A percentile compares a stretch with the other conserved stretches of the same genome.
Evolutionary conservation across 2,113 vertebrate species (phyloP).

Genomic region (Andinoacara biseriatus): DNA sequence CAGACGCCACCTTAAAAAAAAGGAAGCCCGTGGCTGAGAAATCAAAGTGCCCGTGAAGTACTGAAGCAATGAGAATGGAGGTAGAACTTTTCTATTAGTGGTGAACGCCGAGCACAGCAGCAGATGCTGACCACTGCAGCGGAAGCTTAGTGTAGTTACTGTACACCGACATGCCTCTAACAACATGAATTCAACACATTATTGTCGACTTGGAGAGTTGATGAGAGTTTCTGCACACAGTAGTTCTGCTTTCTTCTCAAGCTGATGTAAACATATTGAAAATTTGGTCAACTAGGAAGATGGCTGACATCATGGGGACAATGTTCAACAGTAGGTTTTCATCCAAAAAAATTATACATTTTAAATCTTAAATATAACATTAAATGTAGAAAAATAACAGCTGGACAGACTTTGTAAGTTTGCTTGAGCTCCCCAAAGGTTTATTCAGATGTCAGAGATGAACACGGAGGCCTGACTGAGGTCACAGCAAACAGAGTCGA

Average conservation of each 20-base stretch:
- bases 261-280: slow-evolving; percentile 68
- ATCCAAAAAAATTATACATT: neutral
- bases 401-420: slow-evolving; percentile 11
- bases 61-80: slow-evolving; percentile 70
- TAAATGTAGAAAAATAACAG: slow-evolving; percentile 39
- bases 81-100: slow-evolving; percentile 54
- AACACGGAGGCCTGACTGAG: slow-evolving; percentile 16
- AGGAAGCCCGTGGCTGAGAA: slow-evolving; percentile 66
- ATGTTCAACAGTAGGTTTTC: slow-evolving; percentile 25
- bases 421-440: slow-evolving; percentile 41
- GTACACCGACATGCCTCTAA: neutral
- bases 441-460: slow-evolving; percentile 64
- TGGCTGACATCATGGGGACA: slow-evolving; percentile 52
- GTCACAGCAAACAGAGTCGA: neutral
- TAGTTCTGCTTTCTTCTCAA: slow-evolving; percentile 37
- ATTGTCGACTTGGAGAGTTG: neutral
- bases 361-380: slow-evolving; percentile 27
- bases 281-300: slow-evolving; percentile 70
- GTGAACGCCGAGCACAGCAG: slow-evolving; percentile 5
- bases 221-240: neutral
- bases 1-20: slow-evolving; percentile 35
- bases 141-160: neutral
- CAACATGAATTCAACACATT: neutral
- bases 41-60: slow-evolving; percentile 64
- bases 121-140: slow-evolving; percentile 15